Evolutionary conservation across 2,797 vertebrate species (phyloP), one percentile per base, ranked within the genome.

Genomic region (Rhinichthys osculus): DNA sequence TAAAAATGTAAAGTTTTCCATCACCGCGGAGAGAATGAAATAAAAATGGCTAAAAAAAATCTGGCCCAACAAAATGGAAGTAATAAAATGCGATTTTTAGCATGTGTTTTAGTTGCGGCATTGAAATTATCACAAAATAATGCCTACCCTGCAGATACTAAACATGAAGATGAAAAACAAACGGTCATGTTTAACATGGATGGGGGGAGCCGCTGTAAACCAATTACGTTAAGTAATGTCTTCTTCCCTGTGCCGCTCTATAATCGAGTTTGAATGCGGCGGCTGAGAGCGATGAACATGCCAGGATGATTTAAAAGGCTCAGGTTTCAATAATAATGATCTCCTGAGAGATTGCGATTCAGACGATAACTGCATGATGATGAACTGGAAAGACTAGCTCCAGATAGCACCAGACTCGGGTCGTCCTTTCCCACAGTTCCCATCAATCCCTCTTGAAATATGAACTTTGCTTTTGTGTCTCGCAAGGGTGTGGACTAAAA

Each of bases 331-430:
- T 35, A 59, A 59, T 35, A 70, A 84, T 84, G 83, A 74, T 84
- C 83, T 84, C 83, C 83, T 84, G 83, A 78, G 83, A 70, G 74
- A 52, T 76, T 70, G 9, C 44, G 23, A 57, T 59, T 57, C 64
- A 59, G 30, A 67, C 47, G 16, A 59, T 21, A 69, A 74, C 44
- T 35, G 64, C 10, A 66, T 19, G 67, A 40, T 35, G 64, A 72
- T 33, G 57, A 33, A 67, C 78, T 52, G 59, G 80, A 70, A 69
- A 70, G 40, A 70, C 19, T 3, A 54, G 47, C 81, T 64, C 10
- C 11, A 19, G 13, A 67, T 67, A 77, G 80, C 73, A 70, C 70
- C 50, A 30, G 47, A 52, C 30, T 21, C 38, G 23, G 42, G 33
- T 47, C 7, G 13, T 47, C 14, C 8, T 19, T 38, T 23, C 3